phyloP scores from a whole-genome alignment of 2,113 vertebrate genomes.

The Anhinga rufa region DNA sequence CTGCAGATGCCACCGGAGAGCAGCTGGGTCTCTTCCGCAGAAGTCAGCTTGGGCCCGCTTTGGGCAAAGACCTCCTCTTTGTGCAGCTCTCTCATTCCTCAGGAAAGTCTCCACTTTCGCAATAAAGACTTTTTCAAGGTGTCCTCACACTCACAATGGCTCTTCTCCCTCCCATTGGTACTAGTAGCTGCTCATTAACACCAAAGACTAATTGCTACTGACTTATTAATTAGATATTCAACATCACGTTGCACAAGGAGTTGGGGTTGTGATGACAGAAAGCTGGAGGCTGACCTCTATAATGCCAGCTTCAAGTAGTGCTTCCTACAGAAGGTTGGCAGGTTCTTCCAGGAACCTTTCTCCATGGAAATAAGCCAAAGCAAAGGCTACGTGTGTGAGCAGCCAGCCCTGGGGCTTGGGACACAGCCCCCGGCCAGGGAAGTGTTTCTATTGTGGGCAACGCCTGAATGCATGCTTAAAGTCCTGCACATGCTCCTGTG shows the following conservation, averaged over 20 bases:
- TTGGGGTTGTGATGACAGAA: neutral
- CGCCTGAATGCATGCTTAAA: neutral
- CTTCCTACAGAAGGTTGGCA: neutral
- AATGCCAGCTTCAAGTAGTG: neutral
- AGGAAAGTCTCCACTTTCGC: neutral
- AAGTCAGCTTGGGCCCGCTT: neutral
- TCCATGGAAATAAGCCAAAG: neutral
- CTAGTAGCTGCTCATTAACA: neutral
- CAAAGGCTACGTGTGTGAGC: neutral
- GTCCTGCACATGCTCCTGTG: neutral
- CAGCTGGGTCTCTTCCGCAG: neutral
- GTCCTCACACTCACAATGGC: neutral
- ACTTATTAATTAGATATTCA: neutral
- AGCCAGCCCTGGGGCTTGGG: neutral
- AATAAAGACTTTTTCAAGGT: neutral
- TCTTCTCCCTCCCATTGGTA: neutral
- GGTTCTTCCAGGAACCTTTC: neutral
- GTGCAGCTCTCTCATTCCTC: neutral
- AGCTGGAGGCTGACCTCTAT: neutral
- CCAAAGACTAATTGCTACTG: neutral
- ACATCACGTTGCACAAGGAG: neutral
- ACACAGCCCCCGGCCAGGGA: neutral
- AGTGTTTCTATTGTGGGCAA: neutral
- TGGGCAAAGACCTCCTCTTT: neutral
- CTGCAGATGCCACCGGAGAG: neutral